phyloP scores from a whole-genome alignment of 2,113 vertebrate species.

The Chaetodon auriga region DNA sequence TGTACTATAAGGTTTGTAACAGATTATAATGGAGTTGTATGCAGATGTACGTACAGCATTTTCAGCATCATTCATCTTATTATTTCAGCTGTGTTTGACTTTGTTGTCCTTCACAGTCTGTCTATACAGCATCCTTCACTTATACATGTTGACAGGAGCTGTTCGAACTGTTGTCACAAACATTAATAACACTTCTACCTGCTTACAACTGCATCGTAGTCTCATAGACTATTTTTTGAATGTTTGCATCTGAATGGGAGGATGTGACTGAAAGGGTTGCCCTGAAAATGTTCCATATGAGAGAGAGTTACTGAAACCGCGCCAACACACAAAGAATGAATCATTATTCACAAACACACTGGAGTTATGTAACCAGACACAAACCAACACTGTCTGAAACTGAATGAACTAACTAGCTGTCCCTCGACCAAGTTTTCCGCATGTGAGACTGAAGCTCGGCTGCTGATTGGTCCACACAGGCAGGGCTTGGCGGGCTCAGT shows the following conservation, averaged over 20 bases:
- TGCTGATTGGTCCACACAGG: slow-evolving; percentile 73
- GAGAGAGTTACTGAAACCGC: background rate
- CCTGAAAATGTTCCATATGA: background rate
- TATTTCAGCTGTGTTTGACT: too few relatives aligned
- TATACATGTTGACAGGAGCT: background rate
- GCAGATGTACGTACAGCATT: background rate
- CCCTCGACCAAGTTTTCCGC: background rate
- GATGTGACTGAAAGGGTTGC: too few relatives aligned
- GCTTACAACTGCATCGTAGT: background rate
- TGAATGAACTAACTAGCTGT: background rate
- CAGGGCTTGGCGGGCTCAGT: slow-evolving; percentile 92
- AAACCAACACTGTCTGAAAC: slow-evolving; percentile 9
- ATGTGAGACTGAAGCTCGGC: background rate
- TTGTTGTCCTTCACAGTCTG: background rate
- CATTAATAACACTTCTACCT: background rate
- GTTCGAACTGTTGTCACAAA: background rate
- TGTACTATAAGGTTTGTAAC: background rate
- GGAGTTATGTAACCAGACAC: slow-evolving; percentile 30
- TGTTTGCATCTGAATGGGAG: too few relatives aligned
- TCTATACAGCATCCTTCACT: background rate
- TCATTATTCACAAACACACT: background rate
- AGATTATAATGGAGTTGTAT: background rate
- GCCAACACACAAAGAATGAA: background rate
- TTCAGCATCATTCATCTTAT: background rate
- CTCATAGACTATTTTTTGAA: background rate